Conservation (phyloP, 2,113 vertebrate genomes). For the Peucedramus taeniatus region DNA sequence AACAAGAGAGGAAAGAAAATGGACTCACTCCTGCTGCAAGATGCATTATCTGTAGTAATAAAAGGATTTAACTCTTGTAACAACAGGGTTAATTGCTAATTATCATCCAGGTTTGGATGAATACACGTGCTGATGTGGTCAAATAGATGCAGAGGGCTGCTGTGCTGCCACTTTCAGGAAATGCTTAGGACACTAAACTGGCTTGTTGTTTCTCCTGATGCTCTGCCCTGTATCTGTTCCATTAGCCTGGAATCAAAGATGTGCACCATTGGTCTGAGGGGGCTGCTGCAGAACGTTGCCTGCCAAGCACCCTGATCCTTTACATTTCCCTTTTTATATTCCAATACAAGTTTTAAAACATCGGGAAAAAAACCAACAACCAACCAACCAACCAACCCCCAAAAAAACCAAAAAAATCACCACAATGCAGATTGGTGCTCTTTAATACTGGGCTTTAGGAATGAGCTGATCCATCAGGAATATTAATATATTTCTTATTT, state of each 20-base stretch:
- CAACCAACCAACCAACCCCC: neutral
- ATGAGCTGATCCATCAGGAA: neutral
- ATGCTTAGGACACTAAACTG: neutral
- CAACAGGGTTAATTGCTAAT: neutral
- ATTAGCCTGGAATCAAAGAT: neutral
- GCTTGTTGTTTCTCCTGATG: neutral
- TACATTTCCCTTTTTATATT: neutral
- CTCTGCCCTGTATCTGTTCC: neutral
- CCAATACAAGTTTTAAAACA: neutral
- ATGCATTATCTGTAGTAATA: neutral
- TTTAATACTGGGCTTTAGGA: neutral
- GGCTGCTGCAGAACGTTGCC: neutral
- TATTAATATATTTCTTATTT: neutral
- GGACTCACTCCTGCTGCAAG: neutral
- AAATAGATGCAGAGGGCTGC: neutral
- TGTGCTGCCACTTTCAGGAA: neutral
- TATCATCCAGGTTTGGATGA: neutral
- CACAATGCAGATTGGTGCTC: neutral
- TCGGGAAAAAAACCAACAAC: neutral
- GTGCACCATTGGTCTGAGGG: neutral
- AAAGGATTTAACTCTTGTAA: neutral
- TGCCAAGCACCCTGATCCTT: neutral
- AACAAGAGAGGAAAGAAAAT: neutral
- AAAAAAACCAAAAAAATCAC: neutral
- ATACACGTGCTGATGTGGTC: neutral